Evolutionary conservation across 2,797 vertebrate species (phyloP), one percentile per base, ranked within the genome.

Genomic region (Micropoecilia bifurca): DNA sequence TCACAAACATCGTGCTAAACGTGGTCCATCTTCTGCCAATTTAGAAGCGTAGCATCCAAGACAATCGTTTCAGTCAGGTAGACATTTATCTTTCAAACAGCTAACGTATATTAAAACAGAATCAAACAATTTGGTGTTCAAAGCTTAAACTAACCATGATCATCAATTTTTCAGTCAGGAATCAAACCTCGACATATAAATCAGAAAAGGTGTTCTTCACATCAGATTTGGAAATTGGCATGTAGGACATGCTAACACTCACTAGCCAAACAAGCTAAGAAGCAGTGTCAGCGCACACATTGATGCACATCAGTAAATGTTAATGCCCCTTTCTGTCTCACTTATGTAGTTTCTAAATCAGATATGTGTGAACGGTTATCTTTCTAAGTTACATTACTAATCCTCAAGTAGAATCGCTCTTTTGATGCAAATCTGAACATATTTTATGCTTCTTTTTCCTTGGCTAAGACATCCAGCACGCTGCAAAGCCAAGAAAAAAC

Each of bases 1-100:
- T 55, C 16, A 2, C 57, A 80, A 63, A 48, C 25, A 36, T 68
- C 0, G 39, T 50, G 48, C 61, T 83, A 43, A 74, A 74, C 50
- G 74, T 53, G 53, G 9, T 85, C 45, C 22, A 48, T 10, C 46
- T 73, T 43, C 22, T 43, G 18, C 1, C 33, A 36, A 3, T 20
- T 33, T 7, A 20, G 63, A 41, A 41, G 22, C 18, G 8, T 3
- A 41, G 1, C 63, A 41, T 7, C 7, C 20, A 39, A 41, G 6
- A 68, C 10, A 3, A 41, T 39, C 3, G 3, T 41, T 25, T 10
- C 8, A 39, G 18, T 66, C 16, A 20, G 55, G 22, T 39, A 10
- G 14, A 39, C 2, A 8, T 66, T 13, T 39, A 39, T 18, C 30
- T 66, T 39, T 41, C 10, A 63, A 36, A 63, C 6, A 18, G 61